Conservation (phyloP, 2,888 invertebrate genomes). For the Tenthredo mesomela region DNA sequence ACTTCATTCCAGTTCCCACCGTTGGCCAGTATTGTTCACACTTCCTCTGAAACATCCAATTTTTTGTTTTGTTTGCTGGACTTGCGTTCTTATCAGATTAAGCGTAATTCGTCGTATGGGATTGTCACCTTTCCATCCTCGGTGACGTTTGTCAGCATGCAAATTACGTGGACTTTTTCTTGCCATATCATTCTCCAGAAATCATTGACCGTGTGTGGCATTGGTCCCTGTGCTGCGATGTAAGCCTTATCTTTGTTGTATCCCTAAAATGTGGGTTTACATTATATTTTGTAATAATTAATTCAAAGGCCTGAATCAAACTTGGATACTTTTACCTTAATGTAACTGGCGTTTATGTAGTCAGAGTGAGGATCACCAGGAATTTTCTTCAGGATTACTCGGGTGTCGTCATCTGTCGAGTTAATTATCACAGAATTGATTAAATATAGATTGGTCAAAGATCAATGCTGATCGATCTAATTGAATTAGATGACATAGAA, state of each 20-base stretch:
- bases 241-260: constrained; percentile 67
- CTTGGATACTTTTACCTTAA: constrained; percentile 72
- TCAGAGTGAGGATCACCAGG: constrained; percentile 78
- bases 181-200: constrained; percentile 80
- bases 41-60: neutral
- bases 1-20: constrained; percentile 73
- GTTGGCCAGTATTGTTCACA: constrained; percentile 80
- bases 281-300: neutral
- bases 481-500: neutral
- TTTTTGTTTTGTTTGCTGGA: constrained; percentile 67
- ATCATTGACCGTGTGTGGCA: constrained; percentile 74
- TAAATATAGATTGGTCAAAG: neutral
- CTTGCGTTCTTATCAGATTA: neutral
- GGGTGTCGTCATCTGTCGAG: constrained; percentile 16
- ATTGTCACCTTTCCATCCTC: constrained; percentile 71
- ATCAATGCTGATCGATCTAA: neutral
- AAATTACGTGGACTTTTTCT: constrained; percentile 77
- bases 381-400: constrained; percentile 10
- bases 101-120: neutral
- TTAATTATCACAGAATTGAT: neutral
- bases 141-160: constrained; percentile 79
- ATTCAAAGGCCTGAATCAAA: neutral
- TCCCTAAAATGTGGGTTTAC: constrained; percentile 61
- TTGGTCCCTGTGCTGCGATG: constrained; percentile 76
- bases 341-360: constrained; percentile 65